phyloP scores from a whole-genome alignment of 2,113 vertebrate species.

The Benitochromis conjunctus region DNA sequence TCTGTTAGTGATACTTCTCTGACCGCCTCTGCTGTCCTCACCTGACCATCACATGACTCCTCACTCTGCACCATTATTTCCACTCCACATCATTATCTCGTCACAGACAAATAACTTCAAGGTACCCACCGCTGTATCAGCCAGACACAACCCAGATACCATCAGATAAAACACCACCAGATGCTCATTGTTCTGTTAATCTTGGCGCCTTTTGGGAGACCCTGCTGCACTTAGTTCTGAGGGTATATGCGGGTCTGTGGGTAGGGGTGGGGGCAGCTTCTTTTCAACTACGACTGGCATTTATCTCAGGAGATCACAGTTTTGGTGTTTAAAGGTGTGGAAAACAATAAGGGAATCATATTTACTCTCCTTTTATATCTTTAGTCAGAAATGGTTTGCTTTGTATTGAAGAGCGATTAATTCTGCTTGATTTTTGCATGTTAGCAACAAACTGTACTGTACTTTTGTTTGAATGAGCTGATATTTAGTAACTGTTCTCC shows the following conservation, averaged over 20 bases:
- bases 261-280: not conserved
- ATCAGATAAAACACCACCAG: not conserved
- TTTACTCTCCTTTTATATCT: not conserved
- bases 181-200: not conserved
- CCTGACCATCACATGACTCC: not conserved
- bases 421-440: not conserved
- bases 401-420: not conserved
- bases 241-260: not conserved
- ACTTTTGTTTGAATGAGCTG: not conserved
- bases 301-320: accelerated
- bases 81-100: conserved; percentile 1
- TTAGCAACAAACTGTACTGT: accelerated
- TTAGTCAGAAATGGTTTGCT: accelerated
- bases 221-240: not conserved
- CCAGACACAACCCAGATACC: not conserved
- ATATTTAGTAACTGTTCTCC: not conserved
- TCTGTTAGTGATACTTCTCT: not conserved
- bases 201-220: not conserved
- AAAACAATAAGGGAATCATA: not conserved
- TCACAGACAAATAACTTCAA: not conserved
- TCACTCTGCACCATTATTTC: not conserved
- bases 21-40: not conserved
- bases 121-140: not conserved
- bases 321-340: not conserved
- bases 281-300: no score